A percentile compares a stretch with the other conserved stretches of the same genome.
Evolutionary conservation across 2,888 invertebrate species (phyloP).

Genomic region (Herminia tarsipennalis): DNA sequence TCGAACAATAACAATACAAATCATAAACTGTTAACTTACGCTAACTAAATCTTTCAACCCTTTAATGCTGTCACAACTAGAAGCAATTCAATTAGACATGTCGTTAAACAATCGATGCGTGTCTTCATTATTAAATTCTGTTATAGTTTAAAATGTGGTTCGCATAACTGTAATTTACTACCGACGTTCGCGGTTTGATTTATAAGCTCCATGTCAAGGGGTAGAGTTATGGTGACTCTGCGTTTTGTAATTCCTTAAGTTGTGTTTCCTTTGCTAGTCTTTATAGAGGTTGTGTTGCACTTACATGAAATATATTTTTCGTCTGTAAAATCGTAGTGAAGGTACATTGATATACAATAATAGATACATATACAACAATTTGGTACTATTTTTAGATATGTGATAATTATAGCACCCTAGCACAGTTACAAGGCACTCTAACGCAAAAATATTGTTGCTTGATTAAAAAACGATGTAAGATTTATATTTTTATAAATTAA

Average conservation of each 20-base stretch:
- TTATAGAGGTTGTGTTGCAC: conserved; percentile 41
- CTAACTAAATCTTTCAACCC: conserved; percentile 64
- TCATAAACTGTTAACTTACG: conserved; percentile 24
- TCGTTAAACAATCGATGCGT: conserved; percentile 82
- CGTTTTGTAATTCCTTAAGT: conserved; percentile 59
- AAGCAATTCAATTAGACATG: conserved; percentile 76
- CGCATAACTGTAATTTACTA: conserved; percentile 77
- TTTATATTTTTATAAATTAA: conserved; percentile 25
- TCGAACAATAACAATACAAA: conserved; percentile 8
- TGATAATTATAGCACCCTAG: too few species aligned
- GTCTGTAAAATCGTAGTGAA: too few species aligned
- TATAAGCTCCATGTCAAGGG: conserved; percentile 62
- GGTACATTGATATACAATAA: too few species aligned
- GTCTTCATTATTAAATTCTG: conserved; percentile 78
- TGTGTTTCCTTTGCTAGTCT: conserved; percentile 37
- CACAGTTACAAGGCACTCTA: too few species aligned
- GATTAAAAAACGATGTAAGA: background rate
- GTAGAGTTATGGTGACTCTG: conserved; percentile 66
- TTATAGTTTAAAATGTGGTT: conserved; percentile 79
- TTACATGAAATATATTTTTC: background rate
- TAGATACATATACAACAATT: too few species aligned
- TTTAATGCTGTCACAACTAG: conserved; percentile 57
- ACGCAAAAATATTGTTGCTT: too few species aligned
- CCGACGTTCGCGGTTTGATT: conserved; percentile 59
- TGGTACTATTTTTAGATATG: too few species aligned